A percentile compares a stretch with the other conserved stretches of the same genome.
Evolutionary conservation across 2,113 vertebrate species (phyloP).

Genomic region (Oxyruncus cristatus): DNA sequence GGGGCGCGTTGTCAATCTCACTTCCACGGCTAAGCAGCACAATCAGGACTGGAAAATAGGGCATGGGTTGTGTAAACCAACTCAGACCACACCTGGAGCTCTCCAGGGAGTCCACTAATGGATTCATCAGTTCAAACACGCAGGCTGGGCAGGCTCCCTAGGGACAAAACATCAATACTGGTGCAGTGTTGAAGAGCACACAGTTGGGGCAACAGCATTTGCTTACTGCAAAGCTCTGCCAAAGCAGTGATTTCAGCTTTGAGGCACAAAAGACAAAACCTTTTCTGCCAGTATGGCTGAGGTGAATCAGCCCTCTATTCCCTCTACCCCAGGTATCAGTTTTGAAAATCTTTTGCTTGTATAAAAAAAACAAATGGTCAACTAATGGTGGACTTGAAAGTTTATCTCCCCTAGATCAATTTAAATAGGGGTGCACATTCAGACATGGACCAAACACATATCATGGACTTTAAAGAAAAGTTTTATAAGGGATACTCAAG

Average conservation of each 20-base stretch:
- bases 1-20: rapidly evolving
- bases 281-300: not conserved
- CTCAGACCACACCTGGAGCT: not conserved
- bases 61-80: not conserved
- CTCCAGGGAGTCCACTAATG: not conserved
- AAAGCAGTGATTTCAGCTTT: not conserved
- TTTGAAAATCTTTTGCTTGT: not conserved
- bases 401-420: not conserved
- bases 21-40: not conserved
- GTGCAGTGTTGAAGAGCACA: not conserved
- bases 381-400: not conserved
- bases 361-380: not conserved
- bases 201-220: not conserved
- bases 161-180: not conserved
- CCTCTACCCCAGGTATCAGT: not conserved
- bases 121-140: not conserved
- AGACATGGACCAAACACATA: not conserved
- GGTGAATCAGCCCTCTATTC: not conserved
- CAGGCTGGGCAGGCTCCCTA: not conserved
- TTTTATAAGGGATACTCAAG: not conserved
- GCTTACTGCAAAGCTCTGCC: not conserved
- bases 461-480: not conserved
- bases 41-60: not conserved
- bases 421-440: not conserved
- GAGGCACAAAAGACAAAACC: not conserved